Conservation (phyloP, 1,140 invertebrate species). For the Drosophila burlai region DNA sequence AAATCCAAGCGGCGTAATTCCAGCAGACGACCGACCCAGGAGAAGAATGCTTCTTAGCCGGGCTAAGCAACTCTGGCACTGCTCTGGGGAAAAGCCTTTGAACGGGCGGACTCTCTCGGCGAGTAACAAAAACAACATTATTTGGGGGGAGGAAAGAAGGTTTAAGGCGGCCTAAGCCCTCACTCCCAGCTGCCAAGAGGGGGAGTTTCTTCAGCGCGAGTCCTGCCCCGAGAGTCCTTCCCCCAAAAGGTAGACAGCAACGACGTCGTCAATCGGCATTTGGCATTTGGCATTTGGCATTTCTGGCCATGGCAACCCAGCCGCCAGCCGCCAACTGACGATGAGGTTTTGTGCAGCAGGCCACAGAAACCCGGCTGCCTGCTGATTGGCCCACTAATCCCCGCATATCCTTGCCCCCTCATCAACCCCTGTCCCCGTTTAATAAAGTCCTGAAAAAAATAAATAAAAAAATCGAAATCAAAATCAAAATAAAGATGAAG, state of each 20-base stretch:
- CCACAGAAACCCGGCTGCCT: slow-evolving; percentile 59
- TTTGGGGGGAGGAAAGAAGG: slow-evolving; percentile 54
- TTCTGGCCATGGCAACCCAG: slow-evolving; percentile 67
- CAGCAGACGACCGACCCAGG: slow-evolving; percentile 46
- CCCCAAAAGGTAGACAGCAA: slow-evolving; percentile 7
- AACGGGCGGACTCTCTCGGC: background rate
- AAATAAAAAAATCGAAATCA: slow-evolving; percentile 1
- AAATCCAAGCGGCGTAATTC: slow-evolving; percentile 69
- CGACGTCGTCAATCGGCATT: slow-evolving; percentile 52
- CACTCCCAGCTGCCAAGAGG: background rate
- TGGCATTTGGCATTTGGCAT: slow-evolving; percentile 49
- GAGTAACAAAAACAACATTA: slow-evolving; percentile 59
- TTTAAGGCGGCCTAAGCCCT: slow-evolving; percentile 74
- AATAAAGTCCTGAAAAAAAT: slow-evolving; percentile 44
- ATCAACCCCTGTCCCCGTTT: slow-evolving; percentile 5
- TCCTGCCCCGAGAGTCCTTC: background rate
- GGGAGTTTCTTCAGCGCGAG: background rate
- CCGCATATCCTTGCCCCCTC: slow-evolving; percentile 32
- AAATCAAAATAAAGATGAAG: slow-evolving; percentile 9
- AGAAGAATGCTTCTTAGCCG: slow-evolving; percentile 67
- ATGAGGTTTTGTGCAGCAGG: slow-evolving; percentile 55
- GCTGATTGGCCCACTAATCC: slow-evolving; percentile 78
- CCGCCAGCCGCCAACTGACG: background rate
- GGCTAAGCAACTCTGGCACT: slow-evolving; percentile 42
- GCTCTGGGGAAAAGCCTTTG: slow-evolving; percentile 40